Evolutionary conservation across 2,113 vertebrate species (phyloP).

Genomic region (Cynocephalus volans): DNA sequence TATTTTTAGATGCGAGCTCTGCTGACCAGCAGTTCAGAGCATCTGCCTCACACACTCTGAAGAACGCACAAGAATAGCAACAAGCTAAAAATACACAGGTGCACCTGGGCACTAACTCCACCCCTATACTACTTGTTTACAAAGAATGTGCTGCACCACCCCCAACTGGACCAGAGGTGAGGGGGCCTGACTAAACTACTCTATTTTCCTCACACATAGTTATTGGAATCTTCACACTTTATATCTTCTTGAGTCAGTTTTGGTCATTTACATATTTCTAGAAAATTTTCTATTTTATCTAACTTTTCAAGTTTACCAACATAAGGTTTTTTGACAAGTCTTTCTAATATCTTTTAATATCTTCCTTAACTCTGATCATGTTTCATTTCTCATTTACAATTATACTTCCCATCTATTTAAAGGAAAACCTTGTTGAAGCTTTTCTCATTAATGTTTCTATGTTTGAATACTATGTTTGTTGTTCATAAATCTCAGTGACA

Average conservation of each 20-base stretch:
- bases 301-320: background rate
- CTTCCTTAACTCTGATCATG: background rate
- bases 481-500: background rate
- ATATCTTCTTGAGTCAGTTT: background rate
- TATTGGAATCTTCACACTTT: background rate
- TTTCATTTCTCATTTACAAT: conserved; percentile 3
- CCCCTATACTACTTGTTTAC: too few relatives aligned
- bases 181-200: too few relatives aligned
- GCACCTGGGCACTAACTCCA: too few relatives aligned
- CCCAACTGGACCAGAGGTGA: too few relatives aligned
- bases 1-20: too few relatives aligned
- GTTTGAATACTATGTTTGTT: background rate
- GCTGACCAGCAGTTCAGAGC: too few relatives aligned
- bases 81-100: too few relatives aligned
- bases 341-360: background rate
- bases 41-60: too few relatives aligned
- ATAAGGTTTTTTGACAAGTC: background rate
- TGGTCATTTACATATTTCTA: too few relatives aligned
- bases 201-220: background rate
- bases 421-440: background rate
- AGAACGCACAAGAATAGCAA: too few relatives aligned
- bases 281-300: too few relatives aligned
- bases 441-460: conserved; percentile 10
- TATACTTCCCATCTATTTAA: background rate
- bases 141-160: too few relatives aligned